Conservation (phyloP, 2,888 invertebrate species). For the Machimus rusticus region DNA sequence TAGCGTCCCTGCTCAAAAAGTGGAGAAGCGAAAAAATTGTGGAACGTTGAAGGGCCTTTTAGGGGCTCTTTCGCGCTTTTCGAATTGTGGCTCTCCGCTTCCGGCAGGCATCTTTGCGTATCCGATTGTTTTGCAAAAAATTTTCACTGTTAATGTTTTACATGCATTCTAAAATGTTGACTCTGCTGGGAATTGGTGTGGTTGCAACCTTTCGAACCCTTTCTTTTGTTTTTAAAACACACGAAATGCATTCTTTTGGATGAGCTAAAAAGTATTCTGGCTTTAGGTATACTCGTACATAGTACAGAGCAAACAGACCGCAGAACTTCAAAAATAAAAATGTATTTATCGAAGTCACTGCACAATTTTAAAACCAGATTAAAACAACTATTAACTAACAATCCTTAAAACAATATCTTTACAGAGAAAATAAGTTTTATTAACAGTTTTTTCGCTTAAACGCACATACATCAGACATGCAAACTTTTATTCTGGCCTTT, state of each 20-base stretch:
- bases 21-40: neutral
- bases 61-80: neutral
- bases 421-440: too few relatives aligned
- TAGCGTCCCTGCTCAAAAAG: neutral
- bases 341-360: too few relatives aligned
- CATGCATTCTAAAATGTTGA: neutral
- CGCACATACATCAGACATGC: too few relatives aligned
- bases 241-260: neutral
- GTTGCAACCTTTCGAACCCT: neutral
- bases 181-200: neutral
- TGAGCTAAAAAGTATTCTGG: neutral
- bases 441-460: too few relatives aligned
- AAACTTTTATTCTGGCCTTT: too few relatives aligned
- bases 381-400: too few relatives aligned
- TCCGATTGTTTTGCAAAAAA: neutral
- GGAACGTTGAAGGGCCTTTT: neutral
- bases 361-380: neutral
- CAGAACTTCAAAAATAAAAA: neutral
- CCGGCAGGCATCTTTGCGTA: neutral
- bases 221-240: neutral
- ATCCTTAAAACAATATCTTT: too few relatives aligned
- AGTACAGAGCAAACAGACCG: neutral
- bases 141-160: slow-evolving; percentile 12
- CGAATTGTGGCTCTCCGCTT: neutral
- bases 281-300: neutral